Base-by-base conservation (phyloP, 2,113 vertebrate genomes). In the Gila orcuttii region DNA sequence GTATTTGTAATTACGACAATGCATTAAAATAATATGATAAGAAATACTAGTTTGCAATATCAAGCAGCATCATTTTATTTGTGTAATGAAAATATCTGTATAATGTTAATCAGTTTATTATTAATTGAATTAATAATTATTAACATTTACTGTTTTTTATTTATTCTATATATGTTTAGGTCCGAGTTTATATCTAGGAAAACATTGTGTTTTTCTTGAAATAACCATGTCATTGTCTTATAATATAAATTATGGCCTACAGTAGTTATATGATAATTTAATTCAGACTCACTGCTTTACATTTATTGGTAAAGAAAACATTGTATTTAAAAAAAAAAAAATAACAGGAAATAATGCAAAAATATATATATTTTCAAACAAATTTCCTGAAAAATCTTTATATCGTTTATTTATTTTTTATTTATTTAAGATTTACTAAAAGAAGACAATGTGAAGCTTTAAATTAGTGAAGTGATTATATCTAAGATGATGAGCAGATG, bases 361-460 rank as follows among this genome's bases (percentile, higher is more conserved):
- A 36, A 39, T n/a, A 42, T 10, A 0, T 8, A 2, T 28, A 64
- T 28, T 12, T 64, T 64, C 12, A 64, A 64, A 28, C 13, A 64
- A 15, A 19, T 33, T 68, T 68, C 1, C 15, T 8, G 62, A 66
- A 66, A 66, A 33, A 68, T 7, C 6, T 68, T 68, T 68, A 31
- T 1, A 39, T 39, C 39, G 6, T 7, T 39, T 39, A 6, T 39
- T 39, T 39, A 6, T 6, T 39, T 39, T 39, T 36, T 36, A 4
- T 36, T 36, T 36, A 0, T 36, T 36, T 36, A 5, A 42, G 19
- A 57, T 21, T 23, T 1, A 57, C 50, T 6, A 33, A 77, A 77
- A 55, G 66, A 23, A 45, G 12, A 52, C 60, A 11, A 36, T 80
- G 36, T 85, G 25, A 84, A 52, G 42, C 77, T 50, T 25, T 36